Evolutionary conservation across 2,888 invertebrate genomes (phyloP), one percentile per base, ranked within the genome.

Genomic region (Caenorhabditis auriculariae): DNA sequence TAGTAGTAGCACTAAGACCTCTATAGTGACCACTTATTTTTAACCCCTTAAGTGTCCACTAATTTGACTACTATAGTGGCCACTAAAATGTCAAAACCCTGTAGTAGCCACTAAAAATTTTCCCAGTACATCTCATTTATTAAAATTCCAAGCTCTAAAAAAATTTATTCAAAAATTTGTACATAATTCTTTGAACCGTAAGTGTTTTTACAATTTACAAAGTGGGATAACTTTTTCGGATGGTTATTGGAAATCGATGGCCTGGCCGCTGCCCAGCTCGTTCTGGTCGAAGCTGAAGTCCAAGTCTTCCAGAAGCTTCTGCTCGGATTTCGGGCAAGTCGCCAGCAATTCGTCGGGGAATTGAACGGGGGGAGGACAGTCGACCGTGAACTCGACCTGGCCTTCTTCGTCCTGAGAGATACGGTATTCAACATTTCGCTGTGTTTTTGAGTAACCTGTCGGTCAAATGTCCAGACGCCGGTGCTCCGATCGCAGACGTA

Each of bases 351-450:
- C 60, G 7, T 52, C 27, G 7, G 59, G 38, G 5, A 68, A 71
- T 21, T 56, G 52, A 12, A 55, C 50, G 7, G 64, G 60, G 9
- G 53, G 39, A 7, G 74, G 74, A 37, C 74, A 74, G n/a, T 45
- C 37, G 7, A 54, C 58, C 21, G 54, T 49, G 60, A 74, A 74
- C 15, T 61, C 41, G 32, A 59, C 62, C 28, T 68, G 60, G 15
- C 74, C 74, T 60, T 74, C 74, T 35, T 69, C 60, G 53, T 74
- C 74, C 72, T 74, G 52, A 6, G 69, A 61, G 24, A 21, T 21
- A 27, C 9, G 39, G 19, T 51, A 9, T 50, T n/a, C n/a, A 7
- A 6, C 27, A 54, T 43, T 43, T 35, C 17, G 26, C 47, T 54
- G 23, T 32, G 6, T 5, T 48, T 43, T 19, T 7, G 26, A 46